Percentiles rank a stretch among this genome's conserved stretches.
Conservation (phyloP, 2,888 invertebrate genomes). For the Acanthosoma haemorrhoidale region DNA sequence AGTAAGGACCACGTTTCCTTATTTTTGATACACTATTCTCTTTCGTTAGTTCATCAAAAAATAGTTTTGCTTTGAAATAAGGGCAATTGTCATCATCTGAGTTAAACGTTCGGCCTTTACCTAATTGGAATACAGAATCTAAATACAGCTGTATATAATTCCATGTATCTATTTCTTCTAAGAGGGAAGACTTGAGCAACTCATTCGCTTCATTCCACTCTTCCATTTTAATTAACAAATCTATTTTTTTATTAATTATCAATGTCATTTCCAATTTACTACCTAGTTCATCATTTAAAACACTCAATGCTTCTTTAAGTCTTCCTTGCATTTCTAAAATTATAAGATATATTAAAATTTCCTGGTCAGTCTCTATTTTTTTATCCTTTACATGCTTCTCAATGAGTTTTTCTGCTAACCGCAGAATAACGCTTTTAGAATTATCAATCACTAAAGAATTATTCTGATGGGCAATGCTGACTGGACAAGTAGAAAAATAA, state of each 20-base stretch:
- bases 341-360: conserved; percentile 84
- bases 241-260: conserved; percentile 56
- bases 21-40: conserved; percentile 52
- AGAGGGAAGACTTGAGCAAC: conserved; percentile 66
- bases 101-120: conserved; percentile 20
- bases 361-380: conserved; percentile 89
- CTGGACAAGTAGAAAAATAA: conserved; percentile 9
- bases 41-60: conserved; percentile 69
- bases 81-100: conserved; percentile 21
- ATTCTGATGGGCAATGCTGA: background rate
- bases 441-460: background rate
- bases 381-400: conserved; percentile 80
- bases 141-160: conserved; percentile 33
- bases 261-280: conserved; percentile 57
- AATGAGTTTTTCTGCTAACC: conserved; percentile 90
- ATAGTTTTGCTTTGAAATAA: conserved; percentile 44
- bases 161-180: conserved; percentile 53
- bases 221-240: conserved; percentile 65
- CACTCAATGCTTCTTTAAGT: conserved; percentile 70
- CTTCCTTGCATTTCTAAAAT: conserved; percentile 63
- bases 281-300: conserved; percentile 73
- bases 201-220: conserved; percentile 70
- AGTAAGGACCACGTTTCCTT: conserved; percentile 65
- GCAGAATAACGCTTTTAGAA: conserved; percentile 2
- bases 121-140: conserved; percentile 33